Base-by-base conservation (phyloP, 2,797 vertebrate species). In the Leptoclinus maculatus region DNA sequence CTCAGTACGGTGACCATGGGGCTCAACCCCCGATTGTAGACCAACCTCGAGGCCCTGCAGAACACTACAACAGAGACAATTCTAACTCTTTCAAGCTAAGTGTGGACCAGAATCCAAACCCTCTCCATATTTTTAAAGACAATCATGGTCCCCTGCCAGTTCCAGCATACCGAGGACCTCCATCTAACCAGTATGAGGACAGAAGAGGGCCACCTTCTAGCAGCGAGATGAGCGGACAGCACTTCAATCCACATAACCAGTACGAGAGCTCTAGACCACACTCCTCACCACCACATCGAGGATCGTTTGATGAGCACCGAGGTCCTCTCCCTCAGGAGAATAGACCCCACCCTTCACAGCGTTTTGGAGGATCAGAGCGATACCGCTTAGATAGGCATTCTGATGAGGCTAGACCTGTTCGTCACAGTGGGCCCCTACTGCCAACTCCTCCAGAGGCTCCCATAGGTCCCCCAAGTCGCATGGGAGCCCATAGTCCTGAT, bases 401-500 rank as follows among this genome's bases (percentile, higher is more conserved):
- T 2, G 95, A 96, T 51, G 95, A 95, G 17, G 87, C 92, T 32
- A 97, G 97, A 92, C 94, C 96, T 4, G 76, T 87, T 9, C 97
- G 97, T 7, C 94, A 97, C 72, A 95, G 95, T 0, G 95, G 97
- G n/a, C 95, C 98, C 65, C 93, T 98, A 36, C 95, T 99, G 72
- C 97, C 97, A 36, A 96, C 97, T 74, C 96, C 96, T 0, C 76
- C 94, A 5, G 91, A 99, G 49, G 92, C 94, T 25, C 87, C 95
- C 6, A 91, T 95, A 51, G 70, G 93, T 51, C 82, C 89, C 32
- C 87, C 88, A 0, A 85, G 83, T 72, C 90, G 91, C 3, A 85
- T 96, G 1, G 96, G 94, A 54, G 96, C 93, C n/a, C 96, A 95
- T 64, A 97, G 96, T 80, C 94, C 96, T 17, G 97, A 99, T 36